Evolutionary conservation across 2,888 invertebrate species (phyloP), one percentile per base, ranked within the genome.

Genomic region (Margaritifera margaritifera): DNA sequence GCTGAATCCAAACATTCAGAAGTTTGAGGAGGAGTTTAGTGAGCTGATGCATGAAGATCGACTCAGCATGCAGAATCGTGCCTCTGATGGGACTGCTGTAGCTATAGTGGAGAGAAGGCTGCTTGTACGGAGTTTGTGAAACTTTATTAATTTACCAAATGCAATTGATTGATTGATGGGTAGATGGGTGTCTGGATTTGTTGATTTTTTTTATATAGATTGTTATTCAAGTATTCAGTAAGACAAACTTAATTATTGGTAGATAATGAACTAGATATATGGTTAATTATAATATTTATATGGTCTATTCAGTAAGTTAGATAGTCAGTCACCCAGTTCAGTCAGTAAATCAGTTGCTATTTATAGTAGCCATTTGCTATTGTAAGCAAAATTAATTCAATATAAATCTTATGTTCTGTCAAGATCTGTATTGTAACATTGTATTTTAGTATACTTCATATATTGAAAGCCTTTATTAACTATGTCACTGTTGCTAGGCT

Each of bases 11-110:
- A 83, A 81, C 15, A 72, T 87, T 2, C 86, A 86, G 62, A 84
- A 83, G 70, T 88, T 90, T 83, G 90, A 90, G 66, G 87, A 87
- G 24, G 89, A 89, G 50, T 69, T 89, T 50, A 87, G 87, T 75
- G 80, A 82, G 11, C 71, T 82, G 31, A 67, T 89, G 42, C 84
- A 83, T 42, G 86, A 89, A 62, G 90, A 90, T 61, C 71, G 85
- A 19, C 71, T 80, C 11, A 76, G 80, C 52, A 78, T 81, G 57
- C 81, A 85, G 54, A 81, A 83, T 27, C 76, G 77, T 31, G 66
- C 78, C 2, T 75, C 79, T 6, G 82, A 84, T 61, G 84, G 84
- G 0, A 78, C 81, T 3, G 65, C 78, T 15, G 75, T 85, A n/a
- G 70, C 76, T 6, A 83, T 89, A 63, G 68, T 84, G 62, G 88